Conservation (phyloP, 1,140 invertebrate genomes). For the Papilio dardanus region DNA sequence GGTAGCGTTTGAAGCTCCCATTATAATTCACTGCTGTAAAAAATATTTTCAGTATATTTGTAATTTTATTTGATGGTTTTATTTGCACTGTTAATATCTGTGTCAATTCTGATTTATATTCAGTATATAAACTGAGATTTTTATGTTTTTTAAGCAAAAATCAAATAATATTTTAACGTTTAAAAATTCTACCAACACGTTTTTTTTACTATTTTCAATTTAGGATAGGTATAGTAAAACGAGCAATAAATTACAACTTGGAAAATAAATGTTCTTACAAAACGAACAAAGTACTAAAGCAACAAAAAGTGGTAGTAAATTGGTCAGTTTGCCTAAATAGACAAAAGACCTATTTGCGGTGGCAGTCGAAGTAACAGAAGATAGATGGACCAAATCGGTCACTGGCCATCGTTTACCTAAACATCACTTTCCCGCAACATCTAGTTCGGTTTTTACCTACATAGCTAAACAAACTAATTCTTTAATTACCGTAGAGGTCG, state of each 20-base stretch:
- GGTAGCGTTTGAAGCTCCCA: constrained; percentile 19
- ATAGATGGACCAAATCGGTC: constrained; percentile 53
- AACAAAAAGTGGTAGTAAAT: constrained; percentile 5
- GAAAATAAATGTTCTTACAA: not conserved
- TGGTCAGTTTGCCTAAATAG: constrained; percentile 39
- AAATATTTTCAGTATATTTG: constrained; percentile 18
- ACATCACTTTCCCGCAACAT: constrained; percentile 52
- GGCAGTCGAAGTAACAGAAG: constrained; percentile 48
- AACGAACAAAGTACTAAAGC: not conserved
- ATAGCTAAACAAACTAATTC: constrained; percentile 32
- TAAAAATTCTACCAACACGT: too few relatives aligned
- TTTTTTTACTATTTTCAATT: too few relatives aligned
- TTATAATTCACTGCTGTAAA: constrained; percentile 27
- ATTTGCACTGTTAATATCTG: too few relatives aligned
- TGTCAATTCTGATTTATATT: not conserved
- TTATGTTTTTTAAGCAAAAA: not conserved
- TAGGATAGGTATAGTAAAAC: not conserved
- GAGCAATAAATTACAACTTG: not conserved
- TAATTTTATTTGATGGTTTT: not conserved
- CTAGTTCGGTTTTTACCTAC: constrained; percentile 50
- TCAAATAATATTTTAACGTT: not conserved
- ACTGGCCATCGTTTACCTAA: constrained; percentile 45
- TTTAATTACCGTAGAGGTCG: not conserved
- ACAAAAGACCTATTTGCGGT: constrained; percentile 55
- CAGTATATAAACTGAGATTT: not conserved